Conservation (phyloP, 2,113 vertebrate species). For the Macquaria australasica region DNA sequence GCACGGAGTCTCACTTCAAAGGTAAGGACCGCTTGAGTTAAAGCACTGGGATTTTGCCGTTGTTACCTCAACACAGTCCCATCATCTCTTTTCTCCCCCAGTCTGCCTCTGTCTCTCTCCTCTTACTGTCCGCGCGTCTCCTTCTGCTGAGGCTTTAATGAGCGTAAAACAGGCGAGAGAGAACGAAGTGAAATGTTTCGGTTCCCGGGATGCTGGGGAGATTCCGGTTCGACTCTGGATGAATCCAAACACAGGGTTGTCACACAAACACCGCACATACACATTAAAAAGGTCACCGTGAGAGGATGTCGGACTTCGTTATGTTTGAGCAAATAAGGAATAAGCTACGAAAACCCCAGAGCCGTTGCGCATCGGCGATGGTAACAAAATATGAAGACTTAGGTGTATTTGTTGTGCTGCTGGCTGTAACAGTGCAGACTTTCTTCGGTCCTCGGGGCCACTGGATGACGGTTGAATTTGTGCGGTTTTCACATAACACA, state of each 20-base stretch:
- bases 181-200: conserved; percentile 11
- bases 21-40: conserved; percentile 65
- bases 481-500: conserved; percentile 29
- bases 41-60: neutral
- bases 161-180: conserved; percentile 24
- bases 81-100: neutral
- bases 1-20: conserved; percentile 57
- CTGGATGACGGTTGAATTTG: conserved; percentile 39
- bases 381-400: neutral
- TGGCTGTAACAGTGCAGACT: conserved; percentile 45
- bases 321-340: neutral
- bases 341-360: neutral
- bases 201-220: conserved; percentile 44
- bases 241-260: neutral
- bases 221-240: conserved; percentile 24
- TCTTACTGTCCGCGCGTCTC: neutral
- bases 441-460: conserved; percentile 18
- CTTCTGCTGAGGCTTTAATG: conserved; percentile 9
- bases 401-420: conserved; percentile 30
- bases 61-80: conserved; percentile 5
- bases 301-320: conserved; percentile 13
- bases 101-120: neutral
- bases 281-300: neutral
- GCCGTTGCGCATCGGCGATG: conserved; percentile 44
- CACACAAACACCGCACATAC: neutral